A percentile compares a stretch with the other conserved stretches of the same genome.
These are phyloP conservation scores for Ardeotis arabs DNA, from an alignment of 2,113 vertebrate species.

Conservation along the genomic window DNA sequence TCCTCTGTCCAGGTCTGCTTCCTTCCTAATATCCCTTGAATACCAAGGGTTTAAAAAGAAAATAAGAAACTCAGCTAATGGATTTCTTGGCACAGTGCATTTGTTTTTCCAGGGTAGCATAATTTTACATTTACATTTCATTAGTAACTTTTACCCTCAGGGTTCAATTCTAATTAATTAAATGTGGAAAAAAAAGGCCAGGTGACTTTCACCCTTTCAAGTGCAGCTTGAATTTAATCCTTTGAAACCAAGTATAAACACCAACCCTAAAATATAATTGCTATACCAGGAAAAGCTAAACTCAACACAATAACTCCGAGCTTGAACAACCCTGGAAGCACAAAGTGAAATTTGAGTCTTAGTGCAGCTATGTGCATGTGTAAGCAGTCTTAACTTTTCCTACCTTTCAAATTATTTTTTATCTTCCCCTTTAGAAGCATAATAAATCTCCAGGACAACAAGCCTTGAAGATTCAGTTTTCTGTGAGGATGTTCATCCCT, in stretches of 20 bases:
- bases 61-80: not conserved
- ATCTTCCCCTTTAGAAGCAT: not conserved
- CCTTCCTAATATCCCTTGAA: not conserved
- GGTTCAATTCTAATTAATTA: constrained; percentile 47
- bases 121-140: constrained; percentile 17
- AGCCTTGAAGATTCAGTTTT: not conserved
- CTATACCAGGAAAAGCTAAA: constrained; percentile 8
- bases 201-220: constrained; percentile 9
- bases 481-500: not conserved
- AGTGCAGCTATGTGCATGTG: not conserved
- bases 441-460: not conserved
- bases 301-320: not conserved
- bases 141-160: constrained; percentile 10
- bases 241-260: constrained; percentile 37
- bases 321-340: not conserved
- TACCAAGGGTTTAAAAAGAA: not conserved
- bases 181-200: not conserved
- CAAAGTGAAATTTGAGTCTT: not conserved
- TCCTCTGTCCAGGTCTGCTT: not conserved
- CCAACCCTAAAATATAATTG: constrained; percentile 23
- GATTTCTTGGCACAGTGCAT: not conserved
- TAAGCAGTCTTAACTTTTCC: not conserved
- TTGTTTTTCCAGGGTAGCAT: not conserved
- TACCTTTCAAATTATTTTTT: not conserved
- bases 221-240: constrained; percentile 23